phyloP scores from a whole-genome alignment of 1,140 invertebrate species.

The Pristionchus pacificus region DNA sequence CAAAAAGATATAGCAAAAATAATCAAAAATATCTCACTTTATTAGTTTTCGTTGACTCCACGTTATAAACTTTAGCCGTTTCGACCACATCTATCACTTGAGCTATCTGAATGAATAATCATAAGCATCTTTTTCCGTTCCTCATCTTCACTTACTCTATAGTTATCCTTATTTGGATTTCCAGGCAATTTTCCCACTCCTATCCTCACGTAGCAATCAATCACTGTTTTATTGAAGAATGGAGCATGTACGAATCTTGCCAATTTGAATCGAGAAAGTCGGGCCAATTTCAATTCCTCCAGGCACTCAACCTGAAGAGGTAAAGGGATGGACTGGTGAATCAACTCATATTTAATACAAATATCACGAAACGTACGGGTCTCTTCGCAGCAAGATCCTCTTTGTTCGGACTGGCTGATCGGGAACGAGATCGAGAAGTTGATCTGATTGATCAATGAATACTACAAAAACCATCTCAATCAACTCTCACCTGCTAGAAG shows the following conservation, averaged over 20 bases:
- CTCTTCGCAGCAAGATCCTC: not conserved
- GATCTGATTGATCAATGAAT: slow-evolving; percentile 3
- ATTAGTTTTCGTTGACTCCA: slow-evolving; percentile 82
- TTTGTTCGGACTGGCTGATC: not conserved
- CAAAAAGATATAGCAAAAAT: not conserved
- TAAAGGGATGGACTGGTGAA: not conserved
- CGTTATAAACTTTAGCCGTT: slow-evolving; percentile 86
- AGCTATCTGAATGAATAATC: slow-evolving; percentile 37
- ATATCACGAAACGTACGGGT: not conserved
- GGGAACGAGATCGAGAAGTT: not conserved
- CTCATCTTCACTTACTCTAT: not conserved
- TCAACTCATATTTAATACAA: not conserved
- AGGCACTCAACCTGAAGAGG: slow-evolving; percentile 39
- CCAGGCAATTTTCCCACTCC: slow-evolving; percentile 81
- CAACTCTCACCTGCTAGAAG: slow-evolving; percentile 47
- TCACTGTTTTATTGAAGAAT: slow-evolving; percentile 82
- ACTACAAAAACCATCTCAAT: slow-evolving; percentile 22
- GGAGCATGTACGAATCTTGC: slow-evolving; percentile 75
- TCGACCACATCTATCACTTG: slow-evolving; percentile 88
- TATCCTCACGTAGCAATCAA: slow-evolving; percentile 89
- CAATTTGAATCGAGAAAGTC: slow-evolving; percentile 43
- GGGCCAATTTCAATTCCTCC: slow-evolving; percentile 35
- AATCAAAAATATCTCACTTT: slow-evolving; percentile 65
- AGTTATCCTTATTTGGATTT: slow-evolving; percentile 71
- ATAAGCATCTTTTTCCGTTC: not conserved